Evolutionary conservation across 2,113 vertebrate species (phyloP), one percentile per base, ranked within the genome.

Genomic region (Baryphthengus martii): DNA sequence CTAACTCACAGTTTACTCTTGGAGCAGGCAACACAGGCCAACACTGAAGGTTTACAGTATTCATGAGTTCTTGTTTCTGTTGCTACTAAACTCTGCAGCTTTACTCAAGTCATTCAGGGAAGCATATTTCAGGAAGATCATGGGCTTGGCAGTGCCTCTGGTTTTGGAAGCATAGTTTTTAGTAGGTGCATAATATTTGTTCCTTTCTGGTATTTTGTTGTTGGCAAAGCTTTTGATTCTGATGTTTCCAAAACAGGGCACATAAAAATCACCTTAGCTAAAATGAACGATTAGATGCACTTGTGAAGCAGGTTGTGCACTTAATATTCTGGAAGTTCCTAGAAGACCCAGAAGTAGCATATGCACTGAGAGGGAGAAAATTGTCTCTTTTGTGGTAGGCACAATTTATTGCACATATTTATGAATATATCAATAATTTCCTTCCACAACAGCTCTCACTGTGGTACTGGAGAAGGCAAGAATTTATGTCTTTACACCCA

Each of bases 391-490:
- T 5, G 2, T 31, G 4, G 14, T 35, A 62, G 47, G 16, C 17
- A 39, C 3, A 66, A 58, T 86, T 83, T 40, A 47, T 80, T 0
- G 0, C 19, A 77, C 1, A 0, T 39, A 55, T 31, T 55, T 42
- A 71, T 42, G 23, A 84, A 31, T 44, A 59, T 59, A 42, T 55
- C 39, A 88, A 83, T 29, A 89, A 84, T 63, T 84, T 40, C 29
- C 42, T 40, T 15, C 8, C 14, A 37, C 5, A 24, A 63, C 17
- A 33, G 9, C 25, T 81, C 10, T 28, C 4, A 1, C 19, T 58
- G 7, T 49, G 25, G 31, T 17, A 44, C 7, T 56, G 29, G 29
- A 72, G 31, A 68, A 88, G 11, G 17, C 10, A 83, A 17, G 7
- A 84, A 59, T 11, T 13, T 45, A 0, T 10, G 9, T 26, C 9